These are phyloP conservation scores for Pitta sordida DNA, from an alignment of 2,113 vertebrate species.

Conservation along the genomic window DNA sequence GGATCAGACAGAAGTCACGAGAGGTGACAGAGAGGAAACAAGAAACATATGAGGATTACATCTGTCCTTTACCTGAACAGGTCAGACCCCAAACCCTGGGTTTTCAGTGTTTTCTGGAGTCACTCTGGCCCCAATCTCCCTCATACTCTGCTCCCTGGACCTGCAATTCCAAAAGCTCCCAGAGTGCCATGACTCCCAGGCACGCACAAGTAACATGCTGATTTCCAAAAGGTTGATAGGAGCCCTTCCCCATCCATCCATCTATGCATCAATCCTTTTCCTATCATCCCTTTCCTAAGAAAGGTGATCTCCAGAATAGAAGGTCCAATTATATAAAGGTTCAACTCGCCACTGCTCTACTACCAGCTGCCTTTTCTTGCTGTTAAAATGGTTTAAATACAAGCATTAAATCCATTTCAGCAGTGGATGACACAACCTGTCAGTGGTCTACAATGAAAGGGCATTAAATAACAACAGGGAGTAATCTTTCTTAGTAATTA, in stretches of 20 bases:
- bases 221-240: background rate
- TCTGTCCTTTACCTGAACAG: accelerated
- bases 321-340: background rate
- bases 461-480: background rate
- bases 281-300: background rate
- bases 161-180: background rate
- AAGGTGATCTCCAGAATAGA: background rate
- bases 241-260: background rate
- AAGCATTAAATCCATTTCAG: background rate
- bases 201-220: accelerated
- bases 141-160: background rate
- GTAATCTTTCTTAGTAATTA: background rate
- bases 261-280: background rate
- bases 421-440: background rate
- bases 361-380: background rate
- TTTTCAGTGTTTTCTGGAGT: background rate
- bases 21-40: background rate
- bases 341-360: background rate
- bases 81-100: background rate
- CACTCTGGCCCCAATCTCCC: accelerated
- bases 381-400: background rate
- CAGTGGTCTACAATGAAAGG: background rate
- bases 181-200: accelerated
- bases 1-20: background rate
- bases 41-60: background rate